Evolutionary conservation across 2,113 vertebrate species (phyloP), one percentile per base, ranked within the genome.

Genomic region (Bufo bufo): DNA sequence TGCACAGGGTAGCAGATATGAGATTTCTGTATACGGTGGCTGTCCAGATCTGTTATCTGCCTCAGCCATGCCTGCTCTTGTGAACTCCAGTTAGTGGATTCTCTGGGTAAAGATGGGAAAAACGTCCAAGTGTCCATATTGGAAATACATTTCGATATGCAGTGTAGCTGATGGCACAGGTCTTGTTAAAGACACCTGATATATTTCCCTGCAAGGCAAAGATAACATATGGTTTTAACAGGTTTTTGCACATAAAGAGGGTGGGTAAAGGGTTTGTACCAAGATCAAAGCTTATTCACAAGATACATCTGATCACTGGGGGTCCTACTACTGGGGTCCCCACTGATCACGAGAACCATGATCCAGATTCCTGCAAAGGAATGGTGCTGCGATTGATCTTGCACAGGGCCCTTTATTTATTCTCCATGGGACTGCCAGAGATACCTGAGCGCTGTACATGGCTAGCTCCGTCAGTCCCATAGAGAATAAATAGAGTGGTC

Each of bases 171-270:
- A 99, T 97, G 23, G 97, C 97, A 33, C 98, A 99, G 0, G 96
- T 97, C 92, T 98, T 99, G 94, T 99, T 99, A 91, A 99, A 99
- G 75, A 99, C 97, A 0, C 98, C 98, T 0, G 97, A 79, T 45
- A 96, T 96, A 59, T 98, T 99, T 75, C 97, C 98, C 98, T 99
- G 90, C 0, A 88, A 80, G 5, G 84, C 54, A 90, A 14, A 85
- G 12, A 90, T 23, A 58, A n/a, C 9, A 85, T 72, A 19, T 19
- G 45, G 7, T 74, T 47, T 47, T 74, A 74, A 6, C 71, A 74
- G 6, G 45, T 33, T 33, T 33, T 49, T 47, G 5, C 14, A 45
- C 1, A 9, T 72, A 71, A 1, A 71, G 66, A 1, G 6, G 0
- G 13, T 3, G 6, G 56, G 0, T 54, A 54, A 54, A 33, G 33